phyloP scores from a whole-genome alignment of 2,113 vertebrate genomes.

The Pollimyrus isidori region DNA sequence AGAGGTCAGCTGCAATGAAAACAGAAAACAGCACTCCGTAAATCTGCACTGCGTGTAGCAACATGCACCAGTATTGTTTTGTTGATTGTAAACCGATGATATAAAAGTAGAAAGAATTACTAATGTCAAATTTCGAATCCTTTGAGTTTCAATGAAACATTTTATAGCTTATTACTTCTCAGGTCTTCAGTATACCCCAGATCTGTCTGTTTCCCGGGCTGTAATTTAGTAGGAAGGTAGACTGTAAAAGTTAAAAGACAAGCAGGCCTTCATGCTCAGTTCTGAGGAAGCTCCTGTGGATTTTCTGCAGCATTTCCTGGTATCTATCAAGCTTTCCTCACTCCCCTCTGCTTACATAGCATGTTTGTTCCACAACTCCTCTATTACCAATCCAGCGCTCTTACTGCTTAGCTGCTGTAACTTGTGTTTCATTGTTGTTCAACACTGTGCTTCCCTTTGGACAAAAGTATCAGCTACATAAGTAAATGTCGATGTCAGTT shows the following conservation, averaged over 20 bases:
- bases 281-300: neutral
- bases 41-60: neutral
- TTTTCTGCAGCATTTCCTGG: neutral
- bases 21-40: neutral
- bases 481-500: neutral
- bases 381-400: neutral
- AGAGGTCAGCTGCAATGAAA: conserved; percentile 56
- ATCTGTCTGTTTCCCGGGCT: neutral
- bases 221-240: neutral
- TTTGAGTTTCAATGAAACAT: neutral
- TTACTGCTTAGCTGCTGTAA: neutral
- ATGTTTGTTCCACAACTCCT: neutral
- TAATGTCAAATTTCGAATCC: neutral
- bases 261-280: neutral
- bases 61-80: neutral
- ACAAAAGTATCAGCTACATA: neutral
- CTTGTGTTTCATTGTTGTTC: neutral
- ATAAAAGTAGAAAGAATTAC: neutral
- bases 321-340: neutral
- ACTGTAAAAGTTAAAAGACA: neutral
- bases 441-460: neutral
- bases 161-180: neutral
- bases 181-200: neutral
- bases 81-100: neutral
- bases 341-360: neutral